phyloP scores from a whole-genome alignment of 2,113 vertebrate genomes.

The Bostrychus sinensis region DNA sequence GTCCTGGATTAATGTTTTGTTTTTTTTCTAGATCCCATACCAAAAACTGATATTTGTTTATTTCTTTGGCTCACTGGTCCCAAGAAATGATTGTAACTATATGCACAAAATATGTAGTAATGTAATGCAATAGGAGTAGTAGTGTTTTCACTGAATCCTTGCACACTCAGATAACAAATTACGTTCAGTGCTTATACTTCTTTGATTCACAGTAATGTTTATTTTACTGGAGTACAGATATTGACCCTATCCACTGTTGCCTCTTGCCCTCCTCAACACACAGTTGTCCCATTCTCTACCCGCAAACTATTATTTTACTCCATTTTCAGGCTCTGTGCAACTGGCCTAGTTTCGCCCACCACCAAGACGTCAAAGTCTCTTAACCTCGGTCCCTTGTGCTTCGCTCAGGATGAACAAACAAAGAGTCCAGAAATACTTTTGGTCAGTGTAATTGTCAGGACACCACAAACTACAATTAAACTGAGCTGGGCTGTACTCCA shows the following conservation, averaged over 20 bases:
- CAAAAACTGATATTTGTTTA: no score
- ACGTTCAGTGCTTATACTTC: no score
- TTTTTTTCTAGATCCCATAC: no score
- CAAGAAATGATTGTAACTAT: no score
- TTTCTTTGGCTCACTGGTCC: no score
- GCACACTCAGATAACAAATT: no score
- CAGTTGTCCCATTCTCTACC: slow-evolving; percentile 20
- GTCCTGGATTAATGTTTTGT: no score
- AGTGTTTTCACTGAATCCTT: no score
- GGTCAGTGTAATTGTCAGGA: slow-evolving; percentile 58
- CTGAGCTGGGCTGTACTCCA: slow-evolving; percentile 22
- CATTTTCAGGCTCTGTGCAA: slow-evolving; percentile 9
- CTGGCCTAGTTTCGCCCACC: slow-evolving; percentile 23
- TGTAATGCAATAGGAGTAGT: no score
- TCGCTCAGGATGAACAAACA: slow-evolving; percentile 28
- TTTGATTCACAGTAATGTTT: no score
- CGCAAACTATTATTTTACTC: slow-evolving; percentile 24
- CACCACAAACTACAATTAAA: slow-evolving; percentile 27
- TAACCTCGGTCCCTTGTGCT: slow-evolving; percentile 27
- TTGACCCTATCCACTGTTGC: neutral
- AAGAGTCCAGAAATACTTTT: slow-evolving; percentile 35
- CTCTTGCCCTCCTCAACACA: slow-evolving; percentile 40
- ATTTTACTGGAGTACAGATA: neutral
- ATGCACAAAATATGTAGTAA: no score
- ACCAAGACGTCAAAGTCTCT: slow-evolving; percentile 20